A percentile compares a stretch with the other conserved stretches of the same genome.
These are phyloP conservation scores for Hydrotaea cyrtoneurina DNA, from an alignment of 2,888 invertebrate genomes.

Conservation along the genomic window DNA sequence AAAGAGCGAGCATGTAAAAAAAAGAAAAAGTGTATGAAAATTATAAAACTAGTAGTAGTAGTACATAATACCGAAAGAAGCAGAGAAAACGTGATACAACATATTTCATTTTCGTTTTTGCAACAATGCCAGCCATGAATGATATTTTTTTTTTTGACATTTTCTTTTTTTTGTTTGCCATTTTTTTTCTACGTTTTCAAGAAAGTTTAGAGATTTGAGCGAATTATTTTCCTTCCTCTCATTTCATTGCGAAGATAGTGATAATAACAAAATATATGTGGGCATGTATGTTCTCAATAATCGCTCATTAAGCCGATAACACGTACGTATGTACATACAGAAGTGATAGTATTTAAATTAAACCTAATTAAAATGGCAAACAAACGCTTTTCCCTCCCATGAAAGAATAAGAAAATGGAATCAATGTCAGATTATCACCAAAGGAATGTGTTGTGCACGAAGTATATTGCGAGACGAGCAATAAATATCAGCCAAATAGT, in stretches of 20 bases:
- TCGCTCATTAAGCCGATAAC: too few relatives aligned
- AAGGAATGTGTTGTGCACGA: too few relatives aligned
- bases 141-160: not conserved
- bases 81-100: constrained; percentile 32
- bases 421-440: not conserved
- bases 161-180: not conserved
- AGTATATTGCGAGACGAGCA: too few relatives aligned
- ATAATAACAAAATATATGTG: too few relatives aligned
- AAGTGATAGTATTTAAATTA: too few relatives aligned
- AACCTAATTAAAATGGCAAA: too few relatives aligned
- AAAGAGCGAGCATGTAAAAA: not conserved
- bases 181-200: too few relatives aligned
- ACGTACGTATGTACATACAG: too few relatives aligned
- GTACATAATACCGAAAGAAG: constrained; percentile 3
- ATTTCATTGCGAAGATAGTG: too few relatives aligned
- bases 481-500: too few relatives aligned
- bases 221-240: too few relatives aligned
- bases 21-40: not conserved
- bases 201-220: not conserved
- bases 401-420: not conserved
- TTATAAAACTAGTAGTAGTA: not conserved
- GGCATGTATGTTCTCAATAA: too few relatives aligned
- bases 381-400: not conserved
- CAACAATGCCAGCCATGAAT: constrained; percentile 1
- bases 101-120: not conserved